Conservation (phyloP, 2,113 vertebrate genomes). For the Lasiurus cinereus region DNA sequence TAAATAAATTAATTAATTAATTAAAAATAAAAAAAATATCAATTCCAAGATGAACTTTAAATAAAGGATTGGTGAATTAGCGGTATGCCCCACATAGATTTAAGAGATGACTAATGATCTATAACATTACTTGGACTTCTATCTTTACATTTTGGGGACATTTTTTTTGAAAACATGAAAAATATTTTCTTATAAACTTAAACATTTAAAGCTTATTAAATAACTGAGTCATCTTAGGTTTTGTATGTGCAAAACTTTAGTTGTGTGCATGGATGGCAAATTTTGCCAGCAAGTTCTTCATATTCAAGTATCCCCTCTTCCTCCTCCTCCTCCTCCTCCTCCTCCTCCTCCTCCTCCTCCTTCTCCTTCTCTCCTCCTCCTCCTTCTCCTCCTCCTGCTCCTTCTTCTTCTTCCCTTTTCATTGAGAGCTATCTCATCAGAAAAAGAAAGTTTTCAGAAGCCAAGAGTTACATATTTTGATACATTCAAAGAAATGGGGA, state of each 20-base stretch:
- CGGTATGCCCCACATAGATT: background rate
- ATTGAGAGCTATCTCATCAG: background rate
- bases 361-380: background rate
- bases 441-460: background rate
- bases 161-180: slow-evolving; percentile 21
- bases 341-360: too few relatives aligned
- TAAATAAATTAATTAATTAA: too few relatives aligned
- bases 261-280: background rate
- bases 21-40: background rate
- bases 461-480: background rate
- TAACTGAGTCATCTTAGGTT: background rate
- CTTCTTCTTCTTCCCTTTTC: background rate
- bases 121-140: background rate
- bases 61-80: background rate
- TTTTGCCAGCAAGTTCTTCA: background rate
- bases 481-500: background rate
- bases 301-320: background rate
- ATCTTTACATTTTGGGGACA: background rate
- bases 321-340: background rate
- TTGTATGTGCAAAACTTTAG: background rate
- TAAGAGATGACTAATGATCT: background rate
- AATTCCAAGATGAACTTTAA: background rate
- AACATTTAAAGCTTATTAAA: background rate
- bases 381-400: background rate
- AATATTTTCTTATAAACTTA: background rate